Base-by-base conservation (phyloP, 2,113 vertebrate species). In the Microcebus lehilahytsara region DNA sequence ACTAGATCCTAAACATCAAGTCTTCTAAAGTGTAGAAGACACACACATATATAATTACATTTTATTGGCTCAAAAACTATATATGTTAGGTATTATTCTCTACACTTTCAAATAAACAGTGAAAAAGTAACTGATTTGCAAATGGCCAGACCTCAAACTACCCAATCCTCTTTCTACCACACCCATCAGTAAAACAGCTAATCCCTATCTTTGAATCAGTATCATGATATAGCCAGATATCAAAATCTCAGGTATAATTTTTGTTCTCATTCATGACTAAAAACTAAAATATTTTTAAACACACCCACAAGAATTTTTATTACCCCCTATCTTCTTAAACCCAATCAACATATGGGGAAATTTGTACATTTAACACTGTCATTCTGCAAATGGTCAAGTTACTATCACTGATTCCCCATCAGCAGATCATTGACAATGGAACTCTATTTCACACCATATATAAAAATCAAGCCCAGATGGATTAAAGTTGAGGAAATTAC, bases 271-370 rank as follows among this genome's bases (percentile, higher is more conserved):
- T 94, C 42, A 81, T 92, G 56, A 62, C 10, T 91, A 56, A 53
- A 40, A 96, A 90, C 80, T 80, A 85, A 96, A 96, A 71, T 67
- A 89, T 37, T 80, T 92, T 84, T 72, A 94, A 95, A 85, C 5
- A 83, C 23, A 85, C 20, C 42, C 37, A 49, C 3, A 51, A 93
- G 37, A 77, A 72, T 81, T 94, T 88, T 88, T 51, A 95, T 66
- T 58, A 42, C 7, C 27, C 32, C 49, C 85, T 84, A 94, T 46
- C 17, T 79, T 89, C 81, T 85, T 69, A 87, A 81, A 87, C 11
- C 27, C 30, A 95, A 81, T 42, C 75, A 79, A 49, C 27, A 87
- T 25, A 66, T 23, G 12, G 4, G 9, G 2, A 5, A 75, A 71
- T 77, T 40, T 84, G 62, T 66, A 6, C 10, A 77, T 20, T 85